These are phyloP conservation scores for Drosophila pachea DNA, from an alignment of 1,140 invertebrate species.

Conservation along the genomic window DNA sequence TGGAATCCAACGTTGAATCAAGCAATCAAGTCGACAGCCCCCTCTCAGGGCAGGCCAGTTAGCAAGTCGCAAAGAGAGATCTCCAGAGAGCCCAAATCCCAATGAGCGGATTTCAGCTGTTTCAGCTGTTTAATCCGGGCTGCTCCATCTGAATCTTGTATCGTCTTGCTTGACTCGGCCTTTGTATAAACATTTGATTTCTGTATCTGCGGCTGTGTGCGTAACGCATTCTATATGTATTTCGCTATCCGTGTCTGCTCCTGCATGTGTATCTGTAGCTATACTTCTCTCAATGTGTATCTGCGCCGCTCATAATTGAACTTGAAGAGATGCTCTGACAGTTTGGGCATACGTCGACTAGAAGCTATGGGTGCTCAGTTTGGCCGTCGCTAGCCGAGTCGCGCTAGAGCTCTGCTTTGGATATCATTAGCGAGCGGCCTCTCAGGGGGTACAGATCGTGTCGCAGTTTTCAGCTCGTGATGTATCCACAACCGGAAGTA, in stretches of 20 bases:
- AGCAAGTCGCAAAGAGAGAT: slow-evolving; percentile 11
- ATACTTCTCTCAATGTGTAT: neutral
- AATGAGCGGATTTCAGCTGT: no score
- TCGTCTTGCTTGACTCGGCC: neutral
- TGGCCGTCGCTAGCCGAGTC: no score
- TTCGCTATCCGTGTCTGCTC: neutral
- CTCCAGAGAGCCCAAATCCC: neutral
- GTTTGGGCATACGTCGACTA: slow-evolving; percentile 45
- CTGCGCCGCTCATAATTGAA: slow-evolving; percentile 26
- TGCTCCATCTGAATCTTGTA: neutral
- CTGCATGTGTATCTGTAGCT: slow-evolving; percentile 4
- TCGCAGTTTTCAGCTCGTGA: slow-evolving; percentile 7
- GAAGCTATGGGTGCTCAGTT: slow-evolving; percentile 25
- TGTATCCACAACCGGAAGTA: slow-evolving; percentile 63
- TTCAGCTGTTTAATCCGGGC: no score
- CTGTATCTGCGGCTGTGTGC: neutral
- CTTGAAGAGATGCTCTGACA: slow-evolving; percentile 51
- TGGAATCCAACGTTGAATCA: slow-evolving; percentile 34
- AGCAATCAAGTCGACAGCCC: slow-evolving; percentile 28
- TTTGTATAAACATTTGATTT: neutral
- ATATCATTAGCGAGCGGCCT: slow-evolving; percentile 53
- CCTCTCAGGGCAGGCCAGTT: slow-evolving; percentile 29
- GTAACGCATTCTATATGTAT: no score
- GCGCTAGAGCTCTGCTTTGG: slow-evolving; percentile 21
- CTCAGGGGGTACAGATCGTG: slow-evolving; percentile 35